Percentiles rank a stretch among this genome's conserved stretches.
phyloP scores from a whole-genome alignment of 2,797 vertebrate species.

The Gallinago stenura region DNA sequence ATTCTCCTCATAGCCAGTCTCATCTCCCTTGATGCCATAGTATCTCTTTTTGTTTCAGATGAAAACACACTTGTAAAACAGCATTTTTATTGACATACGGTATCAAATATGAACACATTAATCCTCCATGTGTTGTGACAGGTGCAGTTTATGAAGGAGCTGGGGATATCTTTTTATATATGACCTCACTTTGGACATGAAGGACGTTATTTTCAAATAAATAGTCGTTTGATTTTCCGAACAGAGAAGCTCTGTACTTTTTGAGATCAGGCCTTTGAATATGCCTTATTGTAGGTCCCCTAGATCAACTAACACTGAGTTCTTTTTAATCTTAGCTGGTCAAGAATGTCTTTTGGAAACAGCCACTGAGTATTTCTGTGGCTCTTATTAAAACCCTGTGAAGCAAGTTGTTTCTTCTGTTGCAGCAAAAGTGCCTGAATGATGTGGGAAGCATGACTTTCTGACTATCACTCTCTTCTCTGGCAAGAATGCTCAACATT shows the following conservation, averaged over 20 bases:
- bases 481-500: background rate
- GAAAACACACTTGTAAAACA: conserved; percentile 9
- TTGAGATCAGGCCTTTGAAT: background rate
- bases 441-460: background rate
- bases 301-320: background rate
- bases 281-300: background rate
- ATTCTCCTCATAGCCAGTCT: background rate
- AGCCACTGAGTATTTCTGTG: background rate
- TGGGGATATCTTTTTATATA: background rate
- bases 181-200: background rate
- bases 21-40: background rate
- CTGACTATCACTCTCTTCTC: background rate
- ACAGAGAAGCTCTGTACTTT: background rate
- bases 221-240: background rate
- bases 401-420: background rate
- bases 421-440: background rate
- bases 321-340: background rate
- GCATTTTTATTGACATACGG: background rate
- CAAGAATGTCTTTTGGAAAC: background rate
- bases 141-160: background rate
- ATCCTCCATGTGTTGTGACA: background rate
- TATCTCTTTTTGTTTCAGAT: background rate
- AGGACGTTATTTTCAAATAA: conserved; percentile 1
- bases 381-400: background rate
- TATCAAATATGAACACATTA: background rate